phyloP scores from a whole-genome alignment of 2,888 invertebrate species.

The Steinernema scapterisci region DNA sequence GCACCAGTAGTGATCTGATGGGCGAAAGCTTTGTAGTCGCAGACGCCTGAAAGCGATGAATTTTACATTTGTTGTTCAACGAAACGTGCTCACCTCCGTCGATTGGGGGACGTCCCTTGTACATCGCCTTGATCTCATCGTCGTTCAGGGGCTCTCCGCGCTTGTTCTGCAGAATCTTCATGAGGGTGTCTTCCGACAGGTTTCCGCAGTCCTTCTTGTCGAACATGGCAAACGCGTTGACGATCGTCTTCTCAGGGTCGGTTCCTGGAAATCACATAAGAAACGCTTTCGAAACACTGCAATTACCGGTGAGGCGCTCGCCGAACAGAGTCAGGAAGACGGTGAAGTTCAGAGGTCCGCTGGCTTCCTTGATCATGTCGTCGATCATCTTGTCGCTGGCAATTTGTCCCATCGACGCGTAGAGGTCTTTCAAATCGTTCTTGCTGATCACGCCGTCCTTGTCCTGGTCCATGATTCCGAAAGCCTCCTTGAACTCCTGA shows the following conservation, averaged over 20 bases:
- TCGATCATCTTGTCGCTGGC: conserved; percentile 40
- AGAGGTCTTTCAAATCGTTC: conserved; percentile 70
- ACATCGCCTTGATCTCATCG: conserved; percentile 36
- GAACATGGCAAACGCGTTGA: conserved; percentile 70
- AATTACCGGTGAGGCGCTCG: conserved; percentile 43
- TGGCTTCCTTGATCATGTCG: conserved; percentile 44
- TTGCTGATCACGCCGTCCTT: conserved; percentile 67
- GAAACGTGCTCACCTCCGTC: conserved; percentile 62
- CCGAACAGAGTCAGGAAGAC: conserved; percentile 48
- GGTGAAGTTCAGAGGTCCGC: conserved; percentile 47
- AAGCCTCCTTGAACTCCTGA: conserved; percentile 71
- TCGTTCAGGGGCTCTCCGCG: conserved; percentile 41
- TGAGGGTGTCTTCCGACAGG: conserved; percentile 68
- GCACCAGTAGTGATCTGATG: conserved; percentile 70
- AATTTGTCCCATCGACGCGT: conserved; percentile 67
- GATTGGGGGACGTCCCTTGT: conserved; percentile 63
- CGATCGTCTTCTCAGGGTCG: conserved; percentile 69
- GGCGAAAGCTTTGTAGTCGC: conserved; percentile 70
- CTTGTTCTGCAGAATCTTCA: conserved; percentile 38
- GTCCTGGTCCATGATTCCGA: conserved; percentile 71
- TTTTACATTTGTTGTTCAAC: conserved; percentile 35
- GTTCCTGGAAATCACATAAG: conserved; percentile 65
- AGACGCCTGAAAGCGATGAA: conserved; percentile 45
- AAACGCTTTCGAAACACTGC: background rate
- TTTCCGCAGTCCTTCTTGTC: conserved; percentile 68